A percentile compares a stretch with the other conserved stretches of the same genome.
Evolutionary conservation across 2,888 invertebrate genomes (phyloP).

Genomic region (Myopa testacea): DNA sequence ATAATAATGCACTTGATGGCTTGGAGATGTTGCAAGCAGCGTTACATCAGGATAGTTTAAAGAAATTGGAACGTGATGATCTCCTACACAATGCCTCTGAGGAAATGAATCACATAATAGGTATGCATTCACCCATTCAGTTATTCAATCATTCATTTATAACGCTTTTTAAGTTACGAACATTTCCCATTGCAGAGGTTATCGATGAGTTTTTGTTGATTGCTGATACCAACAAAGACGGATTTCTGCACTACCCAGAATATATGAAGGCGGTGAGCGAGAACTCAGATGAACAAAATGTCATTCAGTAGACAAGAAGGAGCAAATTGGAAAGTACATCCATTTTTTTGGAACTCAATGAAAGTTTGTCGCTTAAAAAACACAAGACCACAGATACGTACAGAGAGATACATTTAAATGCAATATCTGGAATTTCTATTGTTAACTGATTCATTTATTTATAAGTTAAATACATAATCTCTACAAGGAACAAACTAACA

Average conservation of each 20-base stretch:
- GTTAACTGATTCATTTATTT: no score
- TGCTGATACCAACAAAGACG: conserved; percentile 88
- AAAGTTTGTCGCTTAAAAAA: no score
- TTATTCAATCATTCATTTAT: background rate
- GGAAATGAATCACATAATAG: conserved; percentile 65
- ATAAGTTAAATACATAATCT: no score
- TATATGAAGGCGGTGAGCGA: conserved; percentile 70
- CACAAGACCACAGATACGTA: no score
- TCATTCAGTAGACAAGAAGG: conserved; percentile 41
- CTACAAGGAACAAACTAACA: no score
- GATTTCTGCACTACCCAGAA: conserved; percentile 87
- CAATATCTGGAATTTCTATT: no score
- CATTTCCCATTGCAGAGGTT: conserved; percentile 73
- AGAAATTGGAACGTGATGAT: conserved; percentile 59
- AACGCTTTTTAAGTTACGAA: background rate
- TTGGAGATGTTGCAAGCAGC: conserved; percentile 82
- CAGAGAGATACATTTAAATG: no score
- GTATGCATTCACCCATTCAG: conserved; percentile 46
- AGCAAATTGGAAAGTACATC: background rate
- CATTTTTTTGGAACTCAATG: background rate
- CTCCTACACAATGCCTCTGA: conserved; percentile 61
- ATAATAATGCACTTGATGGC: conserved; percentile 89
- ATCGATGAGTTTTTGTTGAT: conserved; percentile 86
- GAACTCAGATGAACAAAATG: conserved; percentile 31
- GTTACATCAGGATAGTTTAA: conserved; percentile 70